Evolutionary conservation across 1,140 invertebrate species (phyloP), one percentile per base, ranked within the genome.

Genomic region (Brachionus koreanus): DNA sequence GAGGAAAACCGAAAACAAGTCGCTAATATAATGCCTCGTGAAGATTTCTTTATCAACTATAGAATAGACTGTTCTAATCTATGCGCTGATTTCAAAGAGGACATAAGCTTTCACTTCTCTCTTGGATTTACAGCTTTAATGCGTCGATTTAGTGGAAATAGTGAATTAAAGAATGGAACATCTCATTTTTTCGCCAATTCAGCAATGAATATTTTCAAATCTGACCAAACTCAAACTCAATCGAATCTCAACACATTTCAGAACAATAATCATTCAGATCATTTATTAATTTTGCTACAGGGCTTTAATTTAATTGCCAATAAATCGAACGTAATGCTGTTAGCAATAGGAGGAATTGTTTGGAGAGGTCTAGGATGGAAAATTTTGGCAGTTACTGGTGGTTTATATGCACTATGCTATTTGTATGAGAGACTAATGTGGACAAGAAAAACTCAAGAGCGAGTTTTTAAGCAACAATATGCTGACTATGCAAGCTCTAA

Each of bases 331-430:
- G 7, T 82, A 10, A 10, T 82, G 43, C 3, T 65, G n/a, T 67
- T 82, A 0, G 79, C 57, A 25, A 57, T 43, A 6, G 57, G 79
- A 12, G 79, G 57, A n/a, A 25, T 82, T 46, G 90, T 98, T 87
- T 91, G 98, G 83, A 96, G 97, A 90, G 97, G 95, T n/a, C 93
- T 98, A 76, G 97, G 97, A 0, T 99, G 96, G 97, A 92, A 94
- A 83, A 91, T 98, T 2, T 93, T 99, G 65, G 92, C 92, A 3
- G 91, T 93, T 9, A 92, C 93, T 25, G 93, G 93, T 83, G 92
- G 91, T 33, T 87, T 98, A 69, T 99, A 98, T 88, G 93, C 94
- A 82, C 92, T 93, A 84, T 89, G 99, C 16, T 99, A 99, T 90
- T 87, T 94, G 9, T 98, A 98, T 87, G 97, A 99, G 90, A 91